These are phyloP conservation scores for Mellivora capensis DNA, from an alignment of 2,113 vertebrate genomes.

Conservation along the genomic window DNA sequence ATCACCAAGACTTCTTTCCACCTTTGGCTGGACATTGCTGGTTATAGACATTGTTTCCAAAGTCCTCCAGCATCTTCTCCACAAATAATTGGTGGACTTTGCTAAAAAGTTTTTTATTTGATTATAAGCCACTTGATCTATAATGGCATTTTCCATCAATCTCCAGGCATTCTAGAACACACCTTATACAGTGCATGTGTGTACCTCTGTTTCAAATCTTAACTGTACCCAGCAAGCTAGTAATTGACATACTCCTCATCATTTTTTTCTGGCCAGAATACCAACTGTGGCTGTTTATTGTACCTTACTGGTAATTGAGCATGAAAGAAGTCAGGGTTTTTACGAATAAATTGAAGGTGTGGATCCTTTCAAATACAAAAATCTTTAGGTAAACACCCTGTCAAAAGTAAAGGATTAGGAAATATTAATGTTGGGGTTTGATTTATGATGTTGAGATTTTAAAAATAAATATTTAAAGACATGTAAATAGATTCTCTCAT, in stretches of 20 bases:
- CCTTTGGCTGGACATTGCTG: not conserved
- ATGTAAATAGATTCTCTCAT: not conserved
- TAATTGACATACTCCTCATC: not conserved
- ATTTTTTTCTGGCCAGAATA: not conserved
- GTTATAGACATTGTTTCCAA: not conserved
- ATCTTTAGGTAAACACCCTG: not conserved
- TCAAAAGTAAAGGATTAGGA: slow-evolving; percentile 29
- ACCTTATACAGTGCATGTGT: not conserved
- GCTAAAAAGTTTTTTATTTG: not conserved
- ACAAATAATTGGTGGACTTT: not conserved
- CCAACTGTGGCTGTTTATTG: not conserved
- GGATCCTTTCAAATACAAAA: slow-evolving; percentile 16
- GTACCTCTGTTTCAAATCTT: not conserved
- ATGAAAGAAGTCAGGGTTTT: not conserved
- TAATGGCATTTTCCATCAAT: not conserved
- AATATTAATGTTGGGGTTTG: slow-evolving; percentile 10
- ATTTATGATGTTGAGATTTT: slow-evolving; percentile 20
- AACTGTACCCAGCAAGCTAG: not conserved
- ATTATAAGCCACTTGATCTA: not conserved
- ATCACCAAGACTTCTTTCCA: not conserved
- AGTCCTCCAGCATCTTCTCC: not conserved
- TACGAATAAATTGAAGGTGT: slow-evolving; percentile 17
- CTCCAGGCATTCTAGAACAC: not conserved
- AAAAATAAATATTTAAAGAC: slow-evolving; percentile 27
- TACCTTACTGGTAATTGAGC: not conserved